Conservation (phyloP, 2,113 vertebrate species). For the Scatophagus argus region DNA sequence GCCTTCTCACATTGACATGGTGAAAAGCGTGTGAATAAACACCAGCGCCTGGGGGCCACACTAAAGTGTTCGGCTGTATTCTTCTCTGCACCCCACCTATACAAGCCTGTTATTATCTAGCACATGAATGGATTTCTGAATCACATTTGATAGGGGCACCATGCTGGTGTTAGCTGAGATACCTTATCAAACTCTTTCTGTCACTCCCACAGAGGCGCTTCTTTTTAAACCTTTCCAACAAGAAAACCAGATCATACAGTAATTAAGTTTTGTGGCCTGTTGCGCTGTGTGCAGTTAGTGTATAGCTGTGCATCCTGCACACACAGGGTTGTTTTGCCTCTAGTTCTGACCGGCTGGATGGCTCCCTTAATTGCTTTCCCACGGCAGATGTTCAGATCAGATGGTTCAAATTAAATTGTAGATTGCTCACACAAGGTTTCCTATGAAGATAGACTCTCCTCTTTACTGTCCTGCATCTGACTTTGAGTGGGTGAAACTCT, state of each 20-base stretch:
- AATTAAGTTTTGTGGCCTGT: constrained; percentile 58
- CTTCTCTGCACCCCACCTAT: constrained; percentile 74
- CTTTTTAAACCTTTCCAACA: constrained; percentile 6
- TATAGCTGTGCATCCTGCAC: constrained; percentile 32
- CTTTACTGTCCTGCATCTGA: constrained; percentile 48
- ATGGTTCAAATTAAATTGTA: constrained; percentile 82
- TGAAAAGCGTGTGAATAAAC: constrained; percentile 84
- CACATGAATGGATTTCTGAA: constrained; percentile 69
- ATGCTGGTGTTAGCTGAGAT: constrained; percentile 34
- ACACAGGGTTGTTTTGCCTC: constrained; percentile 50
- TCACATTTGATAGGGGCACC: constrained; percentile 69
- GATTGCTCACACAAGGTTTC: constrained; percentile 81
- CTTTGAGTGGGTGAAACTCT: constrained; percentile 2
- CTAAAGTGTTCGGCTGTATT: constrained; percentile 79
- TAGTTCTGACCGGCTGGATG: constrained; percentile 58
- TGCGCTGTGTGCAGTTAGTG: constrained; percentile 30
- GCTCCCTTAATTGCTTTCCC: constrained; percentile 77
- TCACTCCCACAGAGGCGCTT: constrained; percentile 23
- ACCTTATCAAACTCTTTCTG: constrained; percentile 51
- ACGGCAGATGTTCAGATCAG: constrained; percentile 84
- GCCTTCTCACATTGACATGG: constrained; percentile 82
- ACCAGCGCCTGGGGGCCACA: constrained; percentile 73
- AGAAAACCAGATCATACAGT: constrained; percentile 53
- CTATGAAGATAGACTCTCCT: constrained; percentile 76
- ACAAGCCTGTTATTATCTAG: constrained; percentile 77